Conservation (phyloP, 2,797 vertebrate genomes). For the Babyrousa celebensis region DNA sequence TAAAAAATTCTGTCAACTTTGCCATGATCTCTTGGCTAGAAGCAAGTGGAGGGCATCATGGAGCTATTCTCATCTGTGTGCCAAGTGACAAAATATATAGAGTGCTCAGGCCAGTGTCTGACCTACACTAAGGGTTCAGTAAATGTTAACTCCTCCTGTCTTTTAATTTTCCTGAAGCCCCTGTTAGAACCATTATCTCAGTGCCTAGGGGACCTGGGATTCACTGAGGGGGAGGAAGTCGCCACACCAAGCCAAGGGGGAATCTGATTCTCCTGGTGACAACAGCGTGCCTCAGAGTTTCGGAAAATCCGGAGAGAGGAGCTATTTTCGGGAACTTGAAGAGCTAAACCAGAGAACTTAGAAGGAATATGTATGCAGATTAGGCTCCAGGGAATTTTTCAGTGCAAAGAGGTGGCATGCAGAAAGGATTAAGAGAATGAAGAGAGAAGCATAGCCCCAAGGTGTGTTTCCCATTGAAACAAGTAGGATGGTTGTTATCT, state of each 20-base stretch:
- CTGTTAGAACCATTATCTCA: not conserved
- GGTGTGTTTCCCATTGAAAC: not conserved
- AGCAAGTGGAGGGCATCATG: not conserved
- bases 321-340: not conserved
- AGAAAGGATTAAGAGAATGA: not conserved
- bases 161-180: not conserved
- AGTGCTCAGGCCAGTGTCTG: not conserved
- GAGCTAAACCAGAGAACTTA: not conserved
- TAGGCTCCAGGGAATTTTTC: not conserved
- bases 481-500: not conserved
- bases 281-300: not conserved
- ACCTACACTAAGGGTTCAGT: too few species aligned
- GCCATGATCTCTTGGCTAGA: too few species aligned
- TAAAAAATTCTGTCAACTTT: not conserved
- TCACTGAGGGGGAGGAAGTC: not conserved
- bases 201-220: not conserved
- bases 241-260: not conserved
- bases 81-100: not conserved
- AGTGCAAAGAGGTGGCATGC: not conserved
- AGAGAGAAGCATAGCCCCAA: not conserved
- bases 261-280: not conserved
- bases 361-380: not conserved
- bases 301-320: not conserved
- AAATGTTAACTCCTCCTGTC: not conserved
- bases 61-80: too few species aligned